Evolutionary conservation across 1,140 invertebrate genomes (phyloP), one percentile per base, ranked within the genome.

Genomic region (Trachymyrmex septentrionalis): DNA sequence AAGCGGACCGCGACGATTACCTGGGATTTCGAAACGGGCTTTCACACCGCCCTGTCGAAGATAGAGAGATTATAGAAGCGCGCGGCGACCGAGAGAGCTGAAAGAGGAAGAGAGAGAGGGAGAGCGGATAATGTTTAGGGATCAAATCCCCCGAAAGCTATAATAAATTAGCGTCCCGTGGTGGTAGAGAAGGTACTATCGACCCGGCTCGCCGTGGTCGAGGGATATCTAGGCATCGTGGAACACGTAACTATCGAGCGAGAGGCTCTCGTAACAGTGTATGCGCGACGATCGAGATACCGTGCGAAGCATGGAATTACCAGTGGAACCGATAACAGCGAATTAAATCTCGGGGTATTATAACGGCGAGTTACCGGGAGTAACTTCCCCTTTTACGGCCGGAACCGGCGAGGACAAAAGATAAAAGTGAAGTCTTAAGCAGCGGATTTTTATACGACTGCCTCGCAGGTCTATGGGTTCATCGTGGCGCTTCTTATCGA

Each of bases 51-150:
- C 30, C 64, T 77, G 73, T 80, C 61, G 85, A 86, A 86, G 85
- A 86, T 86, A 86, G 85, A 86, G 85, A 86, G 85, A 86, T 86
- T 86, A 86, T 80, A 27, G 63, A 50, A 80, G 53, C 75, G 73
- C 73, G 48, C 55, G 55, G 55, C 38, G 44, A 63, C 48, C 34
- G 21, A 85, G 82, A 77, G 30, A 77, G 30, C 57, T 44, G 34
- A 12, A 34, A 66, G 27, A 4, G 63, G 6, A 19, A 57, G 34
- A 16, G 21, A 69, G 66, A 69, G 66, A 69, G 21, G 6, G 66
- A 69, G 73, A 69, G 34, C 55, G 80, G 80, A 84, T 84, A 84
- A 73, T 84, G 80, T 84, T 84, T 75, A 84, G 69, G 80, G 80
- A 84, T 84, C 80, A 84, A 84, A 84, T 75, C 69, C 80, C 82